These are phyloP conservation scores for Drosophila subquinaria DNA, from an alignment of 2,888 invertebrate genomes.

Conservation along the genomic window DNA sequence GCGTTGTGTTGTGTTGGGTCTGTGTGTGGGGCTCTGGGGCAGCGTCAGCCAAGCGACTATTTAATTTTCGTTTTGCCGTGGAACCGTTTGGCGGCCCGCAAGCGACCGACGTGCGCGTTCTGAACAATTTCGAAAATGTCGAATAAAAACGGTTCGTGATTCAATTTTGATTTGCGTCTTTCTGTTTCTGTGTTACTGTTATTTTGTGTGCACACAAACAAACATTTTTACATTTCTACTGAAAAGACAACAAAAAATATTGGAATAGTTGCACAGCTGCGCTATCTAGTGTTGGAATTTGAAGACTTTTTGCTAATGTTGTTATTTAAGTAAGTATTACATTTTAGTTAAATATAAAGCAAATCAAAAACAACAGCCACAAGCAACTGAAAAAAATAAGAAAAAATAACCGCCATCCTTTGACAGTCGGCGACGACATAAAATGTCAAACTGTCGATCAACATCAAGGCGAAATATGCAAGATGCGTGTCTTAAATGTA, in stretches of 20 bases:
- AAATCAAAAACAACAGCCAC: conserved; percentile 18
- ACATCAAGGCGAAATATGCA: conserved; percentile 80
- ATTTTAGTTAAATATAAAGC: conserved; percentile 26
- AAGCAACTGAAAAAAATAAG: conserved; percentile 34
- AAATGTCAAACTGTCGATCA: conserved; percentile 84
- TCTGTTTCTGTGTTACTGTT: conserved; percentile 21
- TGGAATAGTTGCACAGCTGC: conserved; percentile 10
- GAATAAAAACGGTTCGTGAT: conserved; percentile 53
- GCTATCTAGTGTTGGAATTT: conserved; percentile 39
- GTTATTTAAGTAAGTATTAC: conserved; percentile 40
- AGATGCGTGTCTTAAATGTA: conserved; percentile 74
- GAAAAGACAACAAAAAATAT: background rate
- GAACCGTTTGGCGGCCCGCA: conserved; percentile 66
- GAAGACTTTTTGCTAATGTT: conserved; percentile 26
- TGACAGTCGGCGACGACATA: conserved; percentile 81
- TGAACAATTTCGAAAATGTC: conserved; percentile 41
- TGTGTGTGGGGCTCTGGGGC: conserved; percentile 55
- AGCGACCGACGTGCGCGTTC: conserved; percentile 50
- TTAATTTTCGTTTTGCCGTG: conserved; percentile 81
- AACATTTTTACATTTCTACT: background rate
- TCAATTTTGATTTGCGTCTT: conserved; percentile 45
- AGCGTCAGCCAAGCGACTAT: conserved; percentile 64
- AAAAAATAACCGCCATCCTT: conserved; percentile 64
- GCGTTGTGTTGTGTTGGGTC: conserved; percentile 41
- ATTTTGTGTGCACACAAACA: conserved; percentile 9